Evolutionary conservation across 1,140 invertebrate genomes (phyloP).

Genomic region (Cydia pomonella): DNA sequence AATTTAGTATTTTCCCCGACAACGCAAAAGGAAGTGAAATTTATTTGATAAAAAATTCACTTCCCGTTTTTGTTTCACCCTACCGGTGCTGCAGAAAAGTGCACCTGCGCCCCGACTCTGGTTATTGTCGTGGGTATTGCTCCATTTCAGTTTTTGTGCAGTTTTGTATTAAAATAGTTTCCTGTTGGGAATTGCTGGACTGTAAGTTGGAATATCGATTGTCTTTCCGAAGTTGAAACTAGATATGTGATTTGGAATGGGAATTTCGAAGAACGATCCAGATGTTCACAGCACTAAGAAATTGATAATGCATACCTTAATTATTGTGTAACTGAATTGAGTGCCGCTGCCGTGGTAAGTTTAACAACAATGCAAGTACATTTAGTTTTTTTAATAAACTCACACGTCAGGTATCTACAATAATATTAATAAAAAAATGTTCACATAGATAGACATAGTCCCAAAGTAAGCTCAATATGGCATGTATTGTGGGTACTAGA

Average conservation of each 20-base stretch:
- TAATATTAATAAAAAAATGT: no score
- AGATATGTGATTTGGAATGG: neutral
- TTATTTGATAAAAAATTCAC: constrained; percentile 52
- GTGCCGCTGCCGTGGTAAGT: no score
- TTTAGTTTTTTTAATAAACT: no score
- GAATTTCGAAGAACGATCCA: no score
- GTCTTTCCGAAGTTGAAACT: neutral
- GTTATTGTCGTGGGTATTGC: constrained; percentile 16
- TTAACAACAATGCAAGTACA: no score
- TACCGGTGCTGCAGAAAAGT: constrained; percentile 36
- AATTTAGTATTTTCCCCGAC: constrained; percentile 36
- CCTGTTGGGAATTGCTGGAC: neutral
- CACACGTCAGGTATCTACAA: no score
- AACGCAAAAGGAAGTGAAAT: constrained; percentile 40
- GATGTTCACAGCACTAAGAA: no score
- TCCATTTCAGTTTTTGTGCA: constrained; percentile 20
- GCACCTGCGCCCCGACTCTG: constrained; percentile 36
- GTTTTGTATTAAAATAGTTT: constrained; percentile 16
- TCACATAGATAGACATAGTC: no score
- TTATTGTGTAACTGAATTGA: no score
- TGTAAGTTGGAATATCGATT: constrained; percentile 1
- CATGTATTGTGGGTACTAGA: no score
- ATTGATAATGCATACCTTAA: no score
- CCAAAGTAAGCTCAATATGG: no score
- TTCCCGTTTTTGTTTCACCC: constrained; percentile 42